Evolutionary conservation across 2,888 invertebrate species (phyloP).

Genomic region (Macaria liturata): DNA sequence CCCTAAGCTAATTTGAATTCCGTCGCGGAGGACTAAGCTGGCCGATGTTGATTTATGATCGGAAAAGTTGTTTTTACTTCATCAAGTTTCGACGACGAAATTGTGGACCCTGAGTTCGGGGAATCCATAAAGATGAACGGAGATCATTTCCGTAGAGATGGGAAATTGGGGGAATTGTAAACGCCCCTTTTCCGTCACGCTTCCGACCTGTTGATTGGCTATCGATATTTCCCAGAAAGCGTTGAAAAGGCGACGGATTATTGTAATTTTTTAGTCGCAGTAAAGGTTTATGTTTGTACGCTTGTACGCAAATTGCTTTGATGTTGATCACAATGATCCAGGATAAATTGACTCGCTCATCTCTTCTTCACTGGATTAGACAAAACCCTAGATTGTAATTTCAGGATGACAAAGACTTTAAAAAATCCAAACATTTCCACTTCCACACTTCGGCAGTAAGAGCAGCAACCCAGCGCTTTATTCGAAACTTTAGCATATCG

Average conservation of each 20-base stretch:
- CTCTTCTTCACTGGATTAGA: too few species aligned
- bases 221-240: conserved; percentile 30
- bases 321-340: too few species aligned
- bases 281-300: too few species aligned
- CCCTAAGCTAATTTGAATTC: conserved; percentile 16
- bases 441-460: too few species aligned
- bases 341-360: too few species aligned
- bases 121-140: conserved; percentile 22
- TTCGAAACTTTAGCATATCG: too few species aligned
- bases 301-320: too few species aligned
- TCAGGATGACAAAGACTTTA: too few species aligned
- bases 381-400: too few species aligned
- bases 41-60: conserved; percentile 13
- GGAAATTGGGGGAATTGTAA: conserved; percentile 27
- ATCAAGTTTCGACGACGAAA: conserved; percentile 20
- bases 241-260: conserved; percentile 33
- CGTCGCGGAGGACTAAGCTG: conserved; percentile 10
- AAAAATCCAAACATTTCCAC: too few species aligned
- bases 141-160: conserved; percentile 29
- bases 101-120: background rate
- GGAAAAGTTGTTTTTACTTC: conserved; percentile 13
- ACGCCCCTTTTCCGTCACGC: conserved; percentile 29
- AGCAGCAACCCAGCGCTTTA: too few species aligned
- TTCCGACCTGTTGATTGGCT: conserved; percentile 47
- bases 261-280: conserved; percentile 36